Percentiles rank a stretch among this genome's conserved stretches.
Evolutionary conservation across 1,140 invertebrate genomes (phyloP).

Genomic region (Meloidogyne hapla): DNA sequence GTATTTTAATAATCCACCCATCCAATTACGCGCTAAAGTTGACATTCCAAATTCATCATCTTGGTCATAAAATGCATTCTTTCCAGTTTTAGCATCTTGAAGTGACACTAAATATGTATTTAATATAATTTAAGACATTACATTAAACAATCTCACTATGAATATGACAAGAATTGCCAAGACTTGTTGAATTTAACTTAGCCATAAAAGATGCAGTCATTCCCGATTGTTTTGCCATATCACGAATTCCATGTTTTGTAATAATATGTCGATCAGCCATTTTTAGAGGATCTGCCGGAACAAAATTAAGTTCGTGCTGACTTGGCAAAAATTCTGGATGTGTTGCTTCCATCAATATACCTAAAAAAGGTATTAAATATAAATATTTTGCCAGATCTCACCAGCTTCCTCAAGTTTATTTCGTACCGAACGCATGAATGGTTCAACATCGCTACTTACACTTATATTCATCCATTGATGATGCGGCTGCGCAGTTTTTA

Average conservation of each 20-base stretch:
- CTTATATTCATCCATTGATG: conserved; percentile 12
- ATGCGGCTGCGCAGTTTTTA: conserved; percentile 5
- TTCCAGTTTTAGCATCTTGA: not conserved
- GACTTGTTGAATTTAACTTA: not conserved
- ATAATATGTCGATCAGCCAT: conserved; percentile 27
- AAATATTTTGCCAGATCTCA: not conserved
- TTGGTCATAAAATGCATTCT: conserved; percentile 10
- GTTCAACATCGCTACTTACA: not conserved
- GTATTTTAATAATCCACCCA: conserved; percentile 17
- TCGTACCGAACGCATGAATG: conserved; percentile 22
- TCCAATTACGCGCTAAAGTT: conserved; percentile 9
- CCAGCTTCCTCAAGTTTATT: conserved; percentile 11
- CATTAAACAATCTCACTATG: conserved; percentile 4
- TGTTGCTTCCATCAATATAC: conserved; percentile 11
- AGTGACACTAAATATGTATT: conserved; percentile 20
- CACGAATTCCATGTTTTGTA: conserved; percentile 17
- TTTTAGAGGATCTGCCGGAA: conserved; percentile 6
- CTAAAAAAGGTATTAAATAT: not conserved
- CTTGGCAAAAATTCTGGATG: conserved; percentile 12
- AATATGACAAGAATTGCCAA: conserved; percentile 19
- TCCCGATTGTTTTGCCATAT: conserved; percentile 14
- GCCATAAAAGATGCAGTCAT: conserved; percentile 21
- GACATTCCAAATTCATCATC: conserved; percentile 17
- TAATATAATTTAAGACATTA: no score
- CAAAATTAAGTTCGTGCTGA: conserved; percentile 26